Base-by-base conservation (phyloP, 2,888 invertebrate species). In the Amphiduros pacificus region DNA sequence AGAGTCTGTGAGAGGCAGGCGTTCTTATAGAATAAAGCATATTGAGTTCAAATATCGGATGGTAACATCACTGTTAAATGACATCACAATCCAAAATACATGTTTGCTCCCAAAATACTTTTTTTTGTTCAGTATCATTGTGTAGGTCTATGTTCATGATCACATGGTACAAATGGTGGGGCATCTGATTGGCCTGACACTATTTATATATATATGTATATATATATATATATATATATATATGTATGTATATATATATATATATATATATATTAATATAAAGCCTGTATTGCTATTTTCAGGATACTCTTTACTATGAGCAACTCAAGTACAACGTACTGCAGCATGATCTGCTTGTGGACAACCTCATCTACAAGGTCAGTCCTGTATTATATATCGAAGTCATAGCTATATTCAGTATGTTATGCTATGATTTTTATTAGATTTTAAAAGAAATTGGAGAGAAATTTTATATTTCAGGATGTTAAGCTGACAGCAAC, bases 401-500 rank as follows among this genome's bases (percentile, higher is more conserved):
- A n/a, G n/a, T n/a, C n/a, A n/a, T n/a, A n/a, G n/a, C n/a, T n/a
- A n/a, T n/a, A n/a, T n/a, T n/a, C n/a, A n/a, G n/a, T n/a, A n/a
- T n/a, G n/a, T n/a, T n/a, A n/a, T n/a, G n/a, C n/a, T n/a, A n/a
- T n/a, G n/a, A n/a, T n/a, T n/a, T n/a, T n/a, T n/a, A n/a, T n/a
- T n/a, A n/a, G n/a, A n/a, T n/a, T n/a, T n/a, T n/a, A n/a, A n/a
- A n/a, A n/a, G n/a, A n/a, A n/a, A n/a, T n/a, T n/a, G n/a, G n/a
- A n/a, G n/a, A n/a, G n/a, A n/a, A n/a, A n/a, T n/a, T 9, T 14
- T 63, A 48, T 48, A 51, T 51, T 28, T 17, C 50, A 88, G 87
- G 97, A 97, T 79, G 92, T 97, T 9, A 94, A 94, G 82, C 83
- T 96, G 63, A 97, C 96, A 0, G 94, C 96, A 0, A 94, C 94